Base-by-base conservation (phyloP, 2,113 vertebrate genomes). In the Myrmophylax atrothorax region DNA sequence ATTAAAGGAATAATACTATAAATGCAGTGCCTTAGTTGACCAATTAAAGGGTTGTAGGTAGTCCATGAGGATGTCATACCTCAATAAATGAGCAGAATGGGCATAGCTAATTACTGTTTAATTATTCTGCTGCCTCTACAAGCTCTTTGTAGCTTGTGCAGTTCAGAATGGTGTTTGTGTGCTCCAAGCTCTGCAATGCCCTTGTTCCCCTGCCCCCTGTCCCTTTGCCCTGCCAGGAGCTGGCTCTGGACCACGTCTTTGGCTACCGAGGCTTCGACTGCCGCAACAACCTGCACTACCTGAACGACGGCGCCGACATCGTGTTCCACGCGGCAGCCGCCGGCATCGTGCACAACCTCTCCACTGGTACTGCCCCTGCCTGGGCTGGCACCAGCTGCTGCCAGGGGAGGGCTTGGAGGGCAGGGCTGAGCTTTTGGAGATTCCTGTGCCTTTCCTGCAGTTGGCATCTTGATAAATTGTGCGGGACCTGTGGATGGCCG, bases 261-360 rank as follows among this genome's bases (percentile, higher is more conserved):
- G 99, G 99, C 31, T 99, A 99, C 97, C 93, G 99, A 97, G 99
- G 99, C 40, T 99, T 99, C 31, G 99, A 99, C 96, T 99, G 99
- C 86, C 99, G 99, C 49, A 99, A 99, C 97, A 99, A 99, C 98
- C 98, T 99, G 76, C 99, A 99, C 93, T 99, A 99, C 98, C 99
- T 99, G 94, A 99, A 99, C 1, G 99, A 99, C 3, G 99, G 99
- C 2, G 93, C 98, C 1, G 99, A 99, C 96, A 99, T 99, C 82
- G 97, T 99, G 97, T 99, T 99, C 96, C 99, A 99, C 96, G 99
- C 99, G 0, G 99, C 99, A 0, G 99, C 99, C 1, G 98, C 98
- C 2, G 98, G 98, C 72, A 66, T 99, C 35, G 97, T 99, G 63
- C 99, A 99, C 92, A 99, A 98, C 96, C 98, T 99, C 63, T 98